Evolutionary conservation across 1,140 invertebrate species (phyloP), one percentile per base, ranked within the genome.

Genomic region (Drosophila nasuta): DNA sequence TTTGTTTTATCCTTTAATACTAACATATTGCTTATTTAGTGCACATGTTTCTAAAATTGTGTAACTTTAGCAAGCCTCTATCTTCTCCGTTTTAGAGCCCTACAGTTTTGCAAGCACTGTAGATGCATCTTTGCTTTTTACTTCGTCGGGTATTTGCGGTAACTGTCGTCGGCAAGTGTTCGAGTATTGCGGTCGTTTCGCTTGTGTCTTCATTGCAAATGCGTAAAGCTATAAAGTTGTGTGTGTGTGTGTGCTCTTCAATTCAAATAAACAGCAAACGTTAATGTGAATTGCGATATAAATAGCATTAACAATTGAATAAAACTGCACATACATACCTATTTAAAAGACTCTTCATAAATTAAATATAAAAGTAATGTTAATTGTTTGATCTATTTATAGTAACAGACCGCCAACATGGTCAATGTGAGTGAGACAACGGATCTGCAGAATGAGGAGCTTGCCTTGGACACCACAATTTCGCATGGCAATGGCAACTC

Each of bases 401-500:
- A 45, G n/a, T 13, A 4, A 25, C 3, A 25, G 3, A 3, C 6
- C 5, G n/a, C 2, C n/a, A 64, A 67, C 2, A 67, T 87, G 66
- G 82, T 79, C 15, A 30, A 15, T 52, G 72, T 52, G 35, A 38
- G 35, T 5, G 69, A 66, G 15, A 33, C 33, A 4, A 11, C 33
- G 1, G 72, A 67, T 11, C 8, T 15, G 15, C 58, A 69, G 7
- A 63, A 49, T 3, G 72, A 75, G n/a, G 72, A 75, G 10, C 58
- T 75, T 6, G 58, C 72, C 0, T 52, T 75, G 58, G 66, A 75
- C 49, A 57, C 56, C 0, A 51, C 35, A 5, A 43, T 63, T 0
- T 6, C 49, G 1, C 67, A 48, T 63, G 20, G 13, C 10, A 72
- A 75, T 63, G 78, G 66, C 57, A 59, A 60, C 58, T 54, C 71